Base-by-base conservation (phyloP, 2,113 vertebrate species). In the Thamnaconus septentrionalis region DNA sequence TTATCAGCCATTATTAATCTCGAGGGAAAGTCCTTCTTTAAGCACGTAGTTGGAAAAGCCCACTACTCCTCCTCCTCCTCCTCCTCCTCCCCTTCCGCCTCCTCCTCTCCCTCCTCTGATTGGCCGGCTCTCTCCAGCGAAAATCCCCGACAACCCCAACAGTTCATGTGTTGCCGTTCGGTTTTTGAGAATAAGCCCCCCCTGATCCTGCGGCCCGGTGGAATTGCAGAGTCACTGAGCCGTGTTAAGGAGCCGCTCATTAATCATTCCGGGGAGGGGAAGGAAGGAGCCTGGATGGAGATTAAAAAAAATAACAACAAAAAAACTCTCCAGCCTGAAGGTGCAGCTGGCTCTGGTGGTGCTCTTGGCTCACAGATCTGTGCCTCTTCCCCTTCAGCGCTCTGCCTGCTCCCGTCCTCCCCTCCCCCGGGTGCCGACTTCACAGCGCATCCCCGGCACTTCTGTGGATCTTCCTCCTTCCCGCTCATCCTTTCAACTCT, bases 211-310 rank as follows among this genome's bases (percentile, higher is more conserved):
- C 68, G 69, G 49, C 45, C 74, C 12, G 61, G 40, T 59, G 11
- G 44, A 66, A 53, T 61, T 4, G 53, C 11, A 67, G 43, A 73
- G 71, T 62, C 57, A 8, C 52, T 74, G 73, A 73, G 12, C 56
- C 31, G 46, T 63, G 59, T 69, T 69, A 67, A 60, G 61, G 41
- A 49, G 10, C 39, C 5, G 5, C 66, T 76, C 84, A 83, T 85
- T 84, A 79, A 81, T 87, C 76, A 83, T 80, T 47, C 47, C 47
- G 18, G 18, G 7, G 31, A 39, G 5, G 41, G 55, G 41, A 44
- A 7, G 55, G 10, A 53, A 11, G 31, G 44, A 48, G 47, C 59
- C 10, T 64, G 61, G 56, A 69, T 4, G 44, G 56, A 57, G 59
- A 39, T 61, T 31, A 31, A 31, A 31, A 31, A 31, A 31, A 53